Base-by-base conservation (phyloP, 2,113 vertebrate genomes). In the Tragelaphus strepsiceros region DNA sequence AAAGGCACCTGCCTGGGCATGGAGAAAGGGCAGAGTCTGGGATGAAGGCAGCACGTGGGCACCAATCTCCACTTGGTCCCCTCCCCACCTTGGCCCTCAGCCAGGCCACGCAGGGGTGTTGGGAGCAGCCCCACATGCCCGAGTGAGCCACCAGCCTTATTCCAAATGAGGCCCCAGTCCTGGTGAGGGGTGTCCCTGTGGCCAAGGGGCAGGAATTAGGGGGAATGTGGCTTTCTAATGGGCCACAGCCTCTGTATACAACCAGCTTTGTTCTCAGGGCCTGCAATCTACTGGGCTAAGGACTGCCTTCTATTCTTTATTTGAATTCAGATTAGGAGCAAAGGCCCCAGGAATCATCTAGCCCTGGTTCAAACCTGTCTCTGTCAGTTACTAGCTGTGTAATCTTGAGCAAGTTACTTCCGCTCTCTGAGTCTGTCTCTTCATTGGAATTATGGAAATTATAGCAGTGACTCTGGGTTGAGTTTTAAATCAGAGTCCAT, bases 41-140 rank as follows among this genome's bases (percentile, higher is more conserved):
- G 32, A 32, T 7, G 15, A 49, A 28, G 39, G 43, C 1, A 24
- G 39, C 15, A 0, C 5, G 6, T 43, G 80, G 53, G 1, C n/a
- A 17, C 35, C 22, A 26, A 19, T 54, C 74, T 71, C 32, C 58
- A 10, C 58, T 71, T 22, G n/a, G 32, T 35, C 49, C 9, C 32
- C 74, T 85, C 71, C 5, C 1, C 24, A 35, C 51, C 62, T 49
- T 9, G 9, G 54, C 10, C 1, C 39, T 61, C 16, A 49, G 89
- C 46, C 58, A 81, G 86, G 22, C 54, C 54, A 30, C 0, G 0
- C 4, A 24, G n/a, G 21, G 32, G 13, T 30, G 24, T 0, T 53
- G n/a, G 54, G 51, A 64, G 64, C 53, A 61, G 62, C 21, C 30
- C 61, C 39, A 0, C 2, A 35, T 51, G 5, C 22, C n/a, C 14